Evolutionary conservation across 2,797 vertebrate genomes (phyloP), one percentile per base, ranked within the genome.

Genomic region (Florisuga fusca): DNA sequence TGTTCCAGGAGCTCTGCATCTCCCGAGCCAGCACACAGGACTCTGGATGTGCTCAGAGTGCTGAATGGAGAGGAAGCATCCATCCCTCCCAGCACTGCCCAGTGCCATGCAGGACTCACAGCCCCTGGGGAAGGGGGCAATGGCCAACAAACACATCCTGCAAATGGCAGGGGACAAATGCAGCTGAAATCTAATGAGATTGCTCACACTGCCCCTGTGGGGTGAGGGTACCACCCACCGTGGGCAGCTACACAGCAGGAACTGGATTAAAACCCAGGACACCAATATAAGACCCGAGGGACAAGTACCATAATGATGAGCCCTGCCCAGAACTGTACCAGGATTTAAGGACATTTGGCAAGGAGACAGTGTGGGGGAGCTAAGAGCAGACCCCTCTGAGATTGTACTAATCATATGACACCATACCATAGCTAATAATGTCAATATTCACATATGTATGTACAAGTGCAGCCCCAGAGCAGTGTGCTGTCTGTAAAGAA

Each of bases 271-370:
- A 10, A 73, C 33, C 38, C 59, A 63, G 12, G 19, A 29, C 34
- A 46, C 17, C 48, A 31, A 46, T 29, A 12, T 27, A 58, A 34
- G 23, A 77, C 6, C n/a, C n/a, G 12, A 69, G 73, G 38, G 27
- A 46, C 0, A 4, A 83, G 58, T 48, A 48, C 29, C 21, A 33
- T 54, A 84, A 80, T 33, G 10, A 76, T 41, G 22, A 57, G 17
- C 64, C 43, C 29, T 63, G 61, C 53, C 75, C 81, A 87, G 79
- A 55, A 61, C 19, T 81, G 53, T 34, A 81, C 27, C 64, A 90
- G 87, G 79, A 90, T 91, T 48, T 34, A 75, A 80, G n/a, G 54
- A 72, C 73, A 77, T 77, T 84, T 33, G 57, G 84, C 92, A 89
- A 89, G 25, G 41, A 66, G 29, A 33, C 11, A 26, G 3, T 10